Evolutionary conservation across 2,113 vertebrate genomes (phyloP), one percentile per base, ranked within the genome.

Genomic region (Oceanodroma tethys): DNA sequence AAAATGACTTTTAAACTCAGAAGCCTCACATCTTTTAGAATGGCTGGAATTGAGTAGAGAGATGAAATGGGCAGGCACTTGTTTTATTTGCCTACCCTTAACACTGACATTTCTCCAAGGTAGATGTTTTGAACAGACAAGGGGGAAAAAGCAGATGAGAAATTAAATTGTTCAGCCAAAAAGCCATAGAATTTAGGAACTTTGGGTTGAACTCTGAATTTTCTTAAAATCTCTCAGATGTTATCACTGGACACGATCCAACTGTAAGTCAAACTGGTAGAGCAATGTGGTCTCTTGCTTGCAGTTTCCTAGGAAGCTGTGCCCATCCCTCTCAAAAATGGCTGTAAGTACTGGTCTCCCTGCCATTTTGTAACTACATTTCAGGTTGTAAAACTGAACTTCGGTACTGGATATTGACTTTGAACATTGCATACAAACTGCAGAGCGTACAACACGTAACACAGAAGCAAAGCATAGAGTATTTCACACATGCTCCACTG

Each of bases 401-500:
- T 60, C 5, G 0, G 10, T 48, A 9, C 23, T 42, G 68, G 26
- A 34, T 94, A 38, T 20, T 75, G 63, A 52, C 55, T 93, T 71
- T 48, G 52, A 80, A 79, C 25, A 10, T 13, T 47, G 34, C 36
- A 53, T 63, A 59, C 23, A 53, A 74, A 60, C 20, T 76, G n/a
- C 55, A 45, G 56, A 43, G 11, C 20, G 18, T 82, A 45, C 72
- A 71, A 88, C 63, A 47, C 29, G 18, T 40, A 71, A 36, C 14
- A 36, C 11, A 21, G 75, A 50, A 68, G 65, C 16, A 23, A 87
- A 88, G 34, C 42, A 60, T 0, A 23, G 55, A 73, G 45, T 81
- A 67, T 84, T 90, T 94, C 73, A 43, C 52, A 52, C 65, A 91
- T 93, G 93, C 73, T 91, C 40, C 86, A 75, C 73, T 91, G 93